Evolutionary conservation across 2,797 vertebrate genomes (phyloP), one percentile per base, ranked within the genome.

Genomic region (Chaetophractus vellerosus): DNA sequence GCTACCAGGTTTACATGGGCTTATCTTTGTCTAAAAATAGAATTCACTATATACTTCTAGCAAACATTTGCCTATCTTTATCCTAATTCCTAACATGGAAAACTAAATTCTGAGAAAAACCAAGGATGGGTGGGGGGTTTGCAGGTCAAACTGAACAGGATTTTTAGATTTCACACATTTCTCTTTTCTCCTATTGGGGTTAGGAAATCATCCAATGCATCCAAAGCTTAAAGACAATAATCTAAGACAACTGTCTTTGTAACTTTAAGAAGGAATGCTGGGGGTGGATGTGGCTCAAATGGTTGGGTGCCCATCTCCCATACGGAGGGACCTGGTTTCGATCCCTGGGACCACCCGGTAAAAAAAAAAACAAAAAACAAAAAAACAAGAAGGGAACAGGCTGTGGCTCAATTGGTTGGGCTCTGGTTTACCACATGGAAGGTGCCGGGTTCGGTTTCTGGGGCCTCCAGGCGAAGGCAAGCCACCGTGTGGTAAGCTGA

Each of bases 91-190:
- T 92, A 81, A 78, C 11, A 96, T 14, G 45, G n/a, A 92, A 92
- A 94, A 83, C 74, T 68, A 91, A 82, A 90, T 68, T 71, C 78
- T 31, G 55, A 93, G 78, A 55, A 91, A 83, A 80, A 69, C 5
- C 68, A 86, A 23, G n/a, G 52, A 23, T 59, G 11, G 18, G n/a
- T 1, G 9, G 24, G 14, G 36, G n/a, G 33, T 26, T 11, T 79
- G 9, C 64, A 48, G n/a, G 31, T 80, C 74, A 91, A 91, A 95
- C n/a, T 69, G 69, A 93, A 84, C 21, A 26, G 7, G 61, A 79
- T 78, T 92, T 88, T 94, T 57, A 59, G 69, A 95, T 79, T 83
- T 75, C n/a, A 38, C 61, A 76, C n/a, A 72, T 83, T 78, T 74
- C 33, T 79, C 64, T 59, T 64, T 91, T 90, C 59, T 86, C 50